Evolutionary conservation across 2,113 vertebrate genomes (phyloP).

Genomic region (Manacus vitellinus): DNA sequence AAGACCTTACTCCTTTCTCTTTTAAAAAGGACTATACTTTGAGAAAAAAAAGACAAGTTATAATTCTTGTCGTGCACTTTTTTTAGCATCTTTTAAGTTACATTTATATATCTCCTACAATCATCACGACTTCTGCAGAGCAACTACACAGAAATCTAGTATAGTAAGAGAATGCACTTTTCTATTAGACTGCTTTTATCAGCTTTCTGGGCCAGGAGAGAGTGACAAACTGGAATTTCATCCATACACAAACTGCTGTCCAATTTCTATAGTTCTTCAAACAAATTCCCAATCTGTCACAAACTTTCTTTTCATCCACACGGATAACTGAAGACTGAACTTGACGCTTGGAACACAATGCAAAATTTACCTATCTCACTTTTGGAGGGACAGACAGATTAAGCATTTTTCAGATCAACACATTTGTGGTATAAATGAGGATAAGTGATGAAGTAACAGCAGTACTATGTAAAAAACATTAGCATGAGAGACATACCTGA

Average conservation of each 20-base stretch:
- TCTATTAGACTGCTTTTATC: not conserved
- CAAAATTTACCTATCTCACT: not conserved
- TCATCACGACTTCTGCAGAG: not conserved
- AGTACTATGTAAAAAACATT: not conserved
- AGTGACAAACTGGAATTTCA: not conserved
- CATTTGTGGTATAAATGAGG: not conserved
- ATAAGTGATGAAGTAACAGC: not conserved
- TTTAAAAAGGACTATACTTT: not conserved
- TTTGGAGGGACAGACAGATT: not conserved
- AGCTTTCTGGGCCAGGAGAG: not conserved
- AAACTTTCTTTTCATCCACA: not conserved
- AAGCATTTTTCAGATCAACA: not conserved
- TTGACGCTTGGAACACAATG: not conserved
- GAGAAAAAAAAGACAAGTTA: not conserved
- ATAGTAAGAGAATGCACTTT: not conserved
- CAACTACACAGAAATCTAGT: not conserved
- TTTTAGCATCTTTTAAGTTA: not conserved
- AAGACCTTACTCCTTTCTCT: not conserved
- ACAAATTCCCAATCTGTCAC: not conserved
- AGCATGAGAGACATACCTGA: conserved; percentile 73
- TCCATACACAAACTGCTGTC: not conserved
- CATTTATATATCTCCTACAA: not conserved
- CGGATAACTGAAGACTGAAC: not conserved
- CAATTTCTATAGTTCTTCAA: not conserved
- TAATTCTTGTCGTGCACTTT: not conserved